phyloP scores from a whole-genome alignment of 2,113 vertebrate species.

The Malaclemys terrapin region DNA sequence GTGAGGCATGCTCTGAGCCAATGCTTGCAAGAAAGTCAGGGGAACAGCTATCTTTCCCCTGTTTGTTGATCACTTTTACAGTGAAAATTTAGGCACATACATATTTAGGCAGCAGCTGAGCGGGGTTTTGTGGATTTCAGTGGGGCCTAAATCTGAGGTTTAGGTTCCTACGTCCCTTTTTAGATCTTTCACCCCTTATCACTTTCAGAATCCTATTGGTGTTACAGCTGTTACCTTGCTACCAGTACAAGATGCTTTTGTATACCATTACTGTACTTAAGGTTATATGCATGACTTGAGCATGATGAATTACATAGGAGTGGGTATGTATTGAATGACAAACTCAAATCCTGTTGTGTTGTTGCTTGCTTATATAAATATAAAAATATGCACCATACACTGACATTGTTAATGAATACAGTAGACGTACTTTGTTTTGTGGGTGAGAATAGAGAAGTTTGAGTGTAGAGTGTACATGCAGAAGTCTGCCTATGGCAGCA shows the following conservation, averaged over 20 bases:
- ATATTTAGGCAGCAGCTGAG: background rate
- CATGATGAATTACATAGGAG: background rate
- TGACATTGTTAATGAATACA: background rate
- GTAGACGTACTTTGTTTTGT: background rate
- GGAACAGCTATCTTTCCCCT: background rate
- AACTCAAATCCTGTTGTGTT: background rate
- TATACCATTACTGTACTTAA: background rate
- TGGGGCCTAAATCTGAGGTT: background rate
- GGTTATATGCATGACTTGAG: background rate
- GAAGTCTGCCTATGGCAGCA: background rate
- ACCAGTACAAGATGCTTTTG: background rate
- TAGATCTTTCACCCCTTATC: background rate
- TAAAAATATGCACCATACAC: background rate
- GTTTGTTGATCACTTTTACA: background rate
- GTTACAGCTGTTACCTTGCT: background rate
- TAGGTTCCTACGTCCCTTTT: background rate
- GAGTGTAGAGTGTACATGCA: accelerated
- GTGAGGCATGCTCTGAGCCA: background rate
- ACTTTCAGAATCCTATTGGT: background rate
- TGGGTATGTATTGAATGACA: accelerated
- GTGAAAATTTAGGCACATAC: background rate
- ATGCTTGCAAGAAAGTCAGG: background rate
- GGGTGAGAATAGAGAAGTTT: background rate
- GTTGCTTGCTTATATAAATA: background rate
- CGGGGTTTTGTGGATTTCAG: background rate